Conservation (phyloP, 2,888 invertebrate species). For the Mythimna vitellina region DNA sequence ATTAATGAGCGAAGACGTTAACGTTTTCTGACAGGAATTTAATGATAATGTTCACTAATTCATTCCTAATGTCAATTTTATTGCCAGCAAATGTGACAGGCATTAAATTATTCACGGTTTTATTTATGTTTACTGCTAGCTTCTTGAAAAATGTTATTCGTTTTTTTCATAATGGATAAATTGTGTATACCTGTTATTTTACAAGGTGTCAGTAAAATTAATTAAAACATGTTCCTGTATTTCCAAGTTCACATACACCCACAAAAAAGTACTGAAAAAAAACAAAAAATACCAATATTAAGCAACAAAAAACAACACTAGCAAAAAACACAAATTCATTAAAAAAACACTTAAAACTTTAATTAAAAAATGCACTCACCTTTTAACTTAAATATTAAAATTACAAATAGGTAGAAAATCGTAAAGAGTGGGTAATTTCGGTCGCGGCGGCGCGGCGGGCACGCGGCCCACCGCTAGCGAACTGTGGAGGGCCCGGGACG, state of each 20-base stretch:
- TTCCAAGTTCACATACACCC: constrained; percentile 22
- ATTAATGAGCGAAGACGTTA: constrained; percentile 5
- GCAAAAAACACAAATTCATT: constrained; percentile 14
- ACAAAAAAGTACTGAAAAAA: constrained; percentile 24
- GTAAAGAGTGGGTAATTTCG: constrained; percentile 42
- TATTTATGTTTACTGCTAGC: neutral
- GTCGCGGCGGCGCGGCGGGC: constrained; percentile 74
- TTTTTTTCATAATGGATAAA: neutral
- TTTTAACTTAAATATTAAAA: constrained; percentile 61
- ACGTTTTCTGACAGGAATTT: constrained; percentile 9
- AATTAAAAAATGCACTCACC: constrained; percentile 62
- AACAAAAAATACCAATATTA: constrained; percentile 1
- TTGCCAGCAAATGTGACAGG: neutral
- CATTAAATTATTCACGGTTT: neutral
- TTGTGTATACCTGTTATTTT: neutral
- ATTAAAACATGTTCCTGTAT: constrained; percentile 11
- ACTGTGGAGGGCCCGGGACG: constrained; percentile 79
- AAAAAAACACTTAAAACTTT: constrained; percentile 15
- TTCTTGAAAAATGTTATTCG: neutral
- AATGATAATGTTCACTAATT: constrained; percentile 7
- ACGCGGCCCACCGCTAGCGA: constrained; percentile 90
- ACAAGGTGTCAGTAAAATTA: neutral
- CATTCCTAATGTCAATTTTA: constrained; percentile 4
- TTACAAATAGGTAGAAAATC: constrained; percentile 68
- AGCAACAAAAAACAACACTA: constrained; percentile 18